Conservation (phyloP, 1,140 invertebrate species). For the Drosophila erecta region DNA sequence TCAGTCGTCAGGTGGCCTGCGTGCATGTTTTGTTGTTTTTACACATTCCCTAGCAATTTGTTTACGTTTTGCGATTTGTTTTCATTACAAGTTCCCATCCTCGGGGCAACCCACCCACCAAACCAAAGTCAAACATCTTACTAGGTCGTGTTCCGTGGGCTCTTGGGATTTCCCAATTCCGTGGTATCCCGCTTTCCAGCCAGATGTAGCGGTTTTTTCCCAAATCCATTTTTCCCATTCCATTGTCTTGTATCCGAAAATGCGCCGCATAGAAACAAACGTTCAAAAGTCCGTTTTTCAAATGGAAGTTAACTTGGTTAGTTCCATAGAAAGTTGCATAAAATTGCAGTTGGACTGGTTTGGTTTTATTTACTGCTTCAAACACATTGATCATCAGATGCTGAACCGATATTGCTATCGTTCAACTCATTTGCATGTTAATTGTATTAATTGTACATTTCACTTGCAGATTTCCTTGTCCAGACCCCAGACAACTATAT, state of each 20-base stretch:
- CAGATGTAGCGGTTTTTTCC: slow-evolving; percentile 11
- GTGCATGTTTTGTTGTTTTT: slow-evolving; percentile 71
- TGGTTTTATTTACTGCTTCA: too few species aligned
- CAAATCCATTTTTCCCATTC: too few species aligned
- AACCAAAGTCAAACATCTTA: background rate
- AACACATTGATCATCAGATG: too few species aligned
- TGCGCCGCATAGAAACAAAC: background rate
- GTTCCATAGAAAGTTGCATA: too few species aligned
- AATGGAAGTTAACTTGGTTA: too few species aligned
- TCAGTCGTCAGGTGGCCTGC: slow-evolving; percentile 73
- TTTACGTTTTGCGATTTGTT: slow-evolving; percentile 45
- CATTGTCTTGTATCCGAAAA: background rate
- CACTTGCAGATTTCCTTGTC: slow-evolving; percentile 44
- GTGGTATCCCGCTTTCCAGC: background rate
- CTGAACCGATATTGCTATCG: too few species aligned
- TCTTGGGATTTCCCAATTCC: slow-evolving; percentile 23
- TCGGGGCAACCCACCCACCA: background rate
- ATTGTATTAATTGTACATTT: background rate
- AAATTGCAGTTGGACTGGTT: too few species aligned
- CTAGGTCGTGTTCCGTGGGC: background rate
- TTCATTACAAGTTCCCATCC: slow-evolving; percentile 22
- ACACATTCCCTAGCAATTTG: slow-evolving; percentile 66
- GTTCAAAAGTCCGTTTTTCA: too few species aligned
- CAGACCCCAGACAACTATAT: slow-evolving; percentile 24
- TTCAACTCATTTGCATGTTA: too few species aligned